Percentiles rank a stretch among this genome's conserved stretches.
These are phyloP conservation scores for Drosophila parvula DNA, from an alignment of 1,140 invertebrate species.

Conservation along the genomic window DNA sequence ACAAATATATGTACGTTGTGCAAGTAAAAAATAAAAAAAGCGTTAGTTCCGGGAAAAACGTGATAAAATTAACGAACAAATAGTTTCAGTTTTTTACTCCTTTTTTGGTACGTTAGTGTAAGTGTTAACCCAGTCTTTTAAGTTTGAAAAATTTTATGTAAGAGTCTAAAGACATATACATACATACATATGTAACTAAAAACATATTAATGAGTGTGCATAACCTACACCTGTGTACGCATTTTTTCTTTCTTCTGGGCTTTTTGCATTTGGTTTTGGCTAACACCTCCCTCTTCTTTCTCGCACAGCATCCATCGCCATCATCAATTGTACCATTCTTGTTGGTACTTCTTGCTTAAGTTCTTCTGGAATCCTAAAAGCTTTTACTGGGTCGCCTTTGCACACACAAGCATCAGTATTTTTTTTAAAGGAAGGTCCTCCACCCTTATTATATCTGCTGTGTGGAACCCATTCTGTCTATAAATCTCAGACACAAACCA, in stretches of 20 bases:
- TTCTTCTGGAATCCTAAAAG: constrained; percentile 50
- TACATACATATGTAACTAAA: background rate
- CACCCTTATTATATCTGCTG: too few species aligned
- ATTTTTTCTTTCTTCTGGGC: constrained; percentile 7
- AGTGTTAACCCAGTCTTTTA: background rate
- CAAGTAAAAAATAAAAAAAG: background rate
- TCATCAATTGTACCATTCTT: constrained; percentile 62
- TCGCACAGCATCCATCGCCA: constrained; percentile 41
- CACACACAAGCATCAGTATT: constrained; percentile 1
- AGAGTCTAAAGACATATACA: background rate
- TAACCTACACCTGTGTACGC: background rate
- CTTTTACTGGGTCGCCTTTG: constrained; percentile 56
- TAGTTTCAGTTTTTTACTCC: background rate
- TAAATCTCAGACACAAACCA: constrained; percentile 10
- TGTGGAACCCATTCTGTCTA: constrained; percentile 2
- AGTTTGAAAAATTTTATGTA: background rate
- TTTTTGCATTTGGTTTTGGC: constrained; percentile 15
- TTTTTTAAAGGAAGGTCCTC: constrained; percentile 1
- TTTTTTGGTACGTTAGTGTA: background rate
- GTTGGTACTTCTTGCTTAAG: constrained; percentile 71
- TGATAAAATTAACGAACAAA: background rate
- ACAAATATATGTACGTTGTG: background rate
- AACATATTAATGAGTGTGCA: background rate
- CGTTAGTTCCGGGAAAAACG: background rate
- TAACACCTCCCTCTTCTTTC: constrained; percentile 20